phyloP scores from a whole-genome alignment of 1,140 invertebrate genomes.

The Palaemon carinicauda region DNA sequence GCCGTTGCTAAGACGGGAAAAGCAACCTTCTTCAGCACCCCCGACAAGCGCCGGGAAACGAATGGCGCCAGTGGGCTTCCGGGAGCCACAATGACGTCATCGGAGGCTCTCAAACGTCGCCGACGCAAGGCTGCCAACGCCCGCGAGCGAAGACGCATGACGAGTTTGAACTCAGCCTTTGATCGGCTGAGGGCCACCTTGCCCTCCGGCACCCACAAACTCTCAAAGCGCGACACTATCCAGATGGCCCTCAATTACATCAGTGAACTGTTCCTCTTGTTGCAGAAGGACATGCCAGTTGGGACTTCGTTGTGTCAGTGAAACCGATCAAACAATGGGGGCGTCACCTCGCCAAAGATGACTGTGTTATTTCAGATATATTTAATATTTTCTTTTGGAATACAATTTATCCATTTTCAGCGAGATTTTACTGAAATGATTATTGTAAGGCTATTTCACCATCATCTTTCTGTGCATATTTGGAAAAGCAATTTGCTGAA shows the following conservation, averaged over 20 bases:
- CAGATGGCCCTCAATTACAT: constrained; percentile 68
- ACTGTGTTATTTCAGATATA: no score
- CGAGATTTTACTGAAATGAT: no score
- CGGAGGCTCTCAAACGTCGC: background rate
- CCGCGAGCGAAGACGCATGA: constrained; percentile 65
- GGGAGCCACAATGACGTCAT: background rate
- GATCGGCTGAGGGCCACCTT: constrained; percentile 65
- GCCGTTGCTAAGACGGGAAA: background rate
- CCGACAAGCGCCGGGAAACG: background rate
- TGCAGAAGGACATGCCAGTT: background rate
- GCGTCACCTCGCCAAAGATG: background rate
- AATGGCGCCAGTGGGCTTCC: background rate
- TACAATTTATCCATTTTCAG: no score
- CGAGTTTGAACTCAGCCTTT: constrained; percentile 65
- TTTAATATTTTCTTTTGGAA: no score
- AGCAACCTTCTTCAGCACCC: background rate
- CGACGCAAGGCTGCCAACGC: constrained; percentile 64
- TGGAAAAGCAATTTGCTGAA: no score
- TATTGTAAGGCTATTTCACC: no score
- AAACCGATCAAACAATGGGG: background rate
- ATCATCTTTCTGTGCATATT: no score
- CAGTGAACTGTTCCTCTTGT: constrained; percentile 61
- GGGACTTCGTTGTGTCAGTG: background rate
- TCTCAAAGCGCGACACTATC: constrained; percentile 68
- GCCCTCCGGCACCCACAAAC: constrained; percentile 64